Evolutionary conservation across 1,140 invertebrate genomes (phyloP).

Genomic region (Scylla paramamosain): DNA sequence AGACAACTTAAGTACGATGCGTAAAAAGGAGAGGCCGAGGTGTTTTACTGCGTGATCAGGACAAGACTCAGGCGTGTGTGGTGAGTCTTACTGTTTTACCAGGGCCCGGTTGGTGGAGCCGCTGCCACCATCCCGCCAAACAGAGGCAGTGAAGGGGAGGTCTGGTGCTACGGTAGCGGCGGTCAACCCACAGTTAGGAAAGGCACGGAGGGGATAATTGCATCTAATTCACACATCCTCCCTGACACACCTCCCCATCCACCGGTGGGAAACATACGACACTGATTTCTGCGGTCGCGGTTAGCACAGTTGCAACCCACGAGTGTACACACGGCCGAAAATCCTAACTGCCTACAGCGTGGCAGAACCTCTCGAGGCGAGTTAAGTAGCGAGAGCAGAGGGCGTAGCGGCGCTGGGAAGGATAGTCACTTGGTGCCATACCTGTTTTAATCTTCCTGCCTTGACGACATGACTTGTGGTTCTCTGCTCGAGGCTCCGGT

Average conservation of each 20-base stretch:
- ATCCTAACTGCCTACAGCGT: background rate
- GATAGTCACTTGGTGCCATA: constrained; percentile 64
- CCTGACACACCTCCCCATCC: constrained; percentile 55
- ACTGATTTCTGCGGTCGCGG: constrained; percentile 66
- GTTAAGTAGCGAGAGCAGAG: background rate
- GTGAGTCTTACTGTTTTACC: background rate
- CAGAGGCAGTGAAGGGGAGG: constrained; percentile 14
- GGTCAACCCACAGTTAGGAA: constrained; percentile 70
- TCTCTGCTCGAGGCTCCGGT: background rate
- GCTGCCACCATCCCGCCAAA: background rate
- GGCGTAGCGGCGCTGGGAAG: constrained; percentile 49
- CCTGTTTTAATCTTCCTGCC: constrained; percentile 47
- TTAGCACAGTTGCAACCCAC: constrained; percentile 37
- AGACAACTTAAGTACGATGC: background rate
- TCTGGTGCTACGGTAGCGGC: constrained; percentile 33
- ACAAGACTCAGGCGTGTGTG: background rate
- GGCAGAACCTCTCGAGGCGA: background rate
- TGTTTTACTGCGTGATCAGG: background rate
- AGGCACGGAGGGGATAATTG: constrained; percentile 72
- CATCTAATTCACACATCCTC: constrained; percentile 75
- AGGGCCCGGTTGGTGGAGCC: background rate
- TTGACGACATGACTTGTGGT: background rate
- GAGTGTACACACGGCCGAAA: constrained; percentile 5
- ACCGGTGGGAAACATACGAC: constrained; percentile 69
- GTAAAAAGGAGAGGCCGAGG: background rate